Conservation (phyloP, 1,140 invertebrate genomes). For the Sesamia nonagrioides region DNA sequence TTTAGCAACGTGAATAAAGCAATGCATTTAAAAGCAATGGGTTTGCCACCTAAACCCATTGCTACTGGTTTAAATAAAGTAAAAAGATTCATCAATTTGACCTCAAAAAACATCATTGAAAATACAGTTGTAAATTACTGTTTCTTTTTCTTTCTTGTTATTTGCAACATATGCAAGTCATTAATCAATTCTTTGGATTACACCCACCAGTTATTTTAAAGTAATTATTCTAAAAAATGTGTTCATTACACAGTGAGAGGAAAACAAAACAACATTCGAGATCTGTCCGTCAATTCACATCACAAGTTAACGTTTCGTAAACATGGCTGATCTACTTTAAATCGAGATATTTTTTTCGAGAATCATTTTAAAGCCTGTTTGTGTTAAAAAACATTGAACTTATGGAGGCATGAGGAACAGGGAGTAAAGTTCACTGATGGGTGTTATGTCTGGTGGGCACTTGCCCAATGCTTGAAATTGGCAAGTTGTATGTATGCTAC, state of each 20-base stretch:
- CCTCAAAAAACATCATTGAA: too few species aligned
- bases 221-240: background rate
- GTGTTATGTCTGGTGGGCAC: too few species aligned
- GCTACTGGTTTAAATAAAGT: background rate
- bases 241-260: background rate
- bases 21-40: too few species aligned
- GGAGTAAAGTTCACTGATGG: too few species aligned
- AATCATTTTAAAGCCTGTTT: background rate
- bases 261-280: background rate
- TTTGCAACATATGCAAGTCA: slow-evolving; percentile 19
- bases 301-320: background rate
- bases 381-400: background rate
- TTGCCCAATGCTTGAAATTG: too few species aligned
- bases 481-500: too few species aligned
- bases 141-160: background rate
- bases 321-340: background rate
- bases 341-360: background rate
- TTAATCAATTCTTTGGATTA: slow-evolving; percentile 7
- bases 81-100: background rate
- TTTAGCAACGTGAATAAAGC: too few species aligned
- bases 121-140: background rate
- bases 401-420: too few species aligned
- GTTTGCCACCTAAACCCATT: too few species aligned
- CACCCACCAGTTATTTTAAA: background rate
- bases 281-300: background rate